Conservation (phyloP, 2,113 vertebrate species). For the Anolis sagrei region DNA sequence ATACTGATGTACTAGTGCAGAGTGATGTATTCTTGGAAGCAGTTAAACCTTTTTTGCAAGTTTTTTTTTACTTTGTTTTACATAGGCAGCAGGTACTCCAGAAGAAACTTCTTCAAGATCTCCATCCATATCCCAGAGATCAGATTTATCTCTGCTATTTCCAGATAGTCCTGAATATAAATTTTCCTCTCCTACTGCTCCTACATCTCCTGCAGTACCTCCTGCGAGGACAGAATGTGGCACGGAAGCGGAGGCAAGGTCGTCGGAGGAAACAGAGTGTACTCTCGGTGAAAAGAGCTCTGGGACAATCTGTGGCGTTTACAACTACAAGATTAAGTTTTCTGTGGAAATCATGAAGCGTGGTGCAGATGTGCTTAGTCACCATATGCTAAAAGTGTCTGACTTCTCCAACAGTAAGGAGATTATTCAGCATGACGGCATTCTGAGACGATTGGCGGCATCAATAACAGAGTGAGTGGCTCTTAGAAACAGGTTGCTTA, state of each 20-base stretch:
- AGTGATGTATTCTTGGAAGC: neutral
- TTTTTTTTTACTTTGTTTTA: neutral
- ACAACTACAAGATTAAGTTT: slow-evolving; percentile 17
- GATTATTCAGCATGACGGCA: neutral
- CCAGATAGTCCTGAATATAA: neutral
- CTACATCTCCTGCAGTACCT: neutral
- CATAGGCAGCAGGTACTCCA: neutral
- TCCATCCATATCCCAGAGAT: neutral
- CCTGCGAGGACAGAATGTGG: neutral
- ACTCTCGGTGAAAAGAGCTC: neutral
- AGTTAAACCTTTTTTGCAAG: neutral
- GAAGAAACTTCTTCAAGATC: slow-evolving; percentile 8
- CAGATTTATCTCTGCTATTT: neutral
- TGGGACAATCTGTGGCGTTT: slow-evolving; percentile 18
- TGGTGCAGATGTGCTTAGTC: slow-evolving; percentile 33
- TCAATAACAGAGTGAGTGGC: slow-evolving; percentile 51
- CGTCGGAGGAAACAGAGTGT: neutral
- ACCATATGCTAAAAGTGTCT: neutral
- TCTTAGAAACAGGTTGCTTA: too few relatives aligned
- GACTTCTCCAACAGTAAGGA: neutral
- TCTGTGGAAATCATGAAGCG: neutral
- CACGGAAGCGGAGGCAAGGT: neutral
- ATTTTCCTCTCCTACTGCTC: neutral
- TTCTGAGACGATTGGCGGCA: slow-evolving; percentile 25
- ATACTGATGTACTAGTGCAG: neutral